Evolutionary conservation across 2,113 vertebrate genomes (phyloP).

Genomic region (Nothobranchius kuhntae): DNA sequence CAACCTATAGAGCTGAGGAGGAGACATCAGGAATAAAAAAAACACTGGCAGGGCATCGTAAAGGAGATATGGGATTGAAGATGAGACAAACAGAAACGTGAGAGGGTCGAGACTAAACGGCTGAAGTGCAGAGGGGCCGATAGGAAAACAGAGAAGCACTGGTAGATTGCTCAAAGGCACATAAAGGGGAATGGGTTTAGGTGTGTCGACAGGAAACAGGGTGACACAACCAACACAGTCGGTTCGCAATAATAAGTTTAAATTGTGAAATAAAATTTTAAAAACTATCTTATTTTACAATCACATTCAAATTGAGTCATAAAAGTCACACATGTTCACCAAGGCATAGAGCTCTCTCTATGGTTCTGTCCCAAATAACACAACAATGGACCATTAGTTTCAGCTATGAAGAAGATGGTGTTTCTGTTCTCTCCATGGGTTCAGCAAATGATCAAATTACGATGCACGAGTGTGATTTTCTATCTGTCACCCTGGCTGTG

Average conservation of each 20-base stretch:
- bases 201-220: background rate
- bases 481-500: constrained; percentile 57
- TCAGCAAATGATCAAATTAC: constrained; percentile 65
- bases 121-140: constrained; percentile 31
- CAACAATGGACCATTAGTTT: constrained; percentile 45
- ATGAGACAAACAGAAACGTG: constrained; percentile 39
- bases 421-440: constrained; percentile 47
- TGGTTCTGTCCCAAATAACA: constrained; percentile 42
- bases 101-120: constrained; percentile 33
- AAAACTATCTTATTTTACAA: constrained; percentile 7
- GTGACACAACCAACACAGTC: constrained; percentile 5
- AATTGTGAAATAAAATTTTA: background rate
- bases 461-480: constrained; percentile 60
- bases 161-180: constrained; percentile 20
- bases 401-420: constrained; percentile 28
- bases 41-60: constrained; percentile 9
- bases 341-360: constrained; percentile 4
- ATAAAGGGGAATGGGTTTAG: constrained; percentile 16
- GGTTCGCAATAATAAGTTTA: background rate
- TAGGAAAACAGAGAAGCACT: constrained; percentile 8
- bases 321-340: background rate
- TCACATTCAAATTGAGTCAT: constrained; percentile 4
- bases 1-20: constrained; percentile 16
- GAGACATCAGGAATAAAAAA: constrained; percentile 4
- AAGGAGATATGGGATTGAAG: constrained; percentile 27